These are phyloP conservation scores for Chanos chanos DNA, from an alignment of 2,797 vertebrate genomes.

Conservation along the genomic window DNA sequence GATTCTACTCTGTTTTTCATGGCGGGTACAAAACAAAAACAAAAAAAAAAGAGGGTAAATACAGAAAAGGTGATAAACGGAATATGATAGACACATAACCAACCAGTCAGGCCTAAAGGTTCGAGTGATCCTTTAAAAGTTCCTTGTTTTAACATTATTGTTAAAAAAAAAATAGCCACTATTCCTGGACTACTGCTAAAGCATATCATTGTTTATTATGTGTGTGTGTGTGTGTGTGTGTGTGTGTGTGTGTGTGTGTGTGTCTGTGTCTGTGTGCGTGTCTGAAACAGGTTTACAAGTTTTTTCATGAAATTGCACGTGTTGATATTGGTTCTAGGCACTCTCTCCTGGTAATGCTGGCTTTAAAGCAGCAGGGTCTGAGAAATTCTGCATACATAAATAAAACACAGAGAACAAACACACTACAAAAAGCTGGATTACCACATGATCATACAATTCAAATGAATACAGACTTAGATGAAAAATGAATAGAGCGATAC, in stretches of 20 bases:
- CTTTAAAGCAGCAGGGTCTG: slow-evolving; percentile 54
- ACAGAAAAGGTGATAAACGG: not conserved
- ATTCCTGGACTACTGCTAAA: no score
- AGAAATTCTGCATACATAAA: slow-evolving; percentile 47
- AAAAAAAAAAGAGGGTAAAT: slow-evolving; percentile 59
- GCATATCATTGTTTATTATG: no score
- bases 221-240: no score
- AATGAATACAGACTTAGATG: slow-evolving; percentile 36
- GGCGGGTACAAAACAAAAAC: slow-evolving; percentile 66
- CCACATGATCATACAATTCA: slow-evolving; percentile 36
- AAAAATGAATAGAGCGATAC: slow-evolving; percentile 32
- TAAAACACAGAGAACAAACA: slow-evolving; percentile 49
- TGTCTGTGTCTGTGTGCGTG: not conserved
- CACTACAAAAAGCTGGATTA: slow-evolving; percentile 46
- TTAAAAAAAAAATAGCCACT: no score
- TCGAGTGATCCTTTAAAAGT: no score
- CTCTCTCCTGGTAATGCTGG: slow-evolving; percentile 47
- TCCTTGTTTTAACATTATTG: no score
- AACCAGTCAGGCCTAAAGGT: no score
- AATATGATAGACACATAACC: no score
- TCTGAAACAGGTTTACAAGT: slow-evolving; percentile 23
- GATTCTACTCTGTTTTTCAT: slow-evolving; percentile 61
- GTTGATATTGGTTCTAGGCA: slow-evolving; percentile 39
- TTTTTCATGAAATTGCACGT: slow-evolving; percentile 28
- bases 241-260: no score